Percentiles rank a stretch among this genome's conserved stretches.
phyloP scores from a whole-genome alignment of 1,140 invertebrate genomes.

The Eueides isabella region DNA sequence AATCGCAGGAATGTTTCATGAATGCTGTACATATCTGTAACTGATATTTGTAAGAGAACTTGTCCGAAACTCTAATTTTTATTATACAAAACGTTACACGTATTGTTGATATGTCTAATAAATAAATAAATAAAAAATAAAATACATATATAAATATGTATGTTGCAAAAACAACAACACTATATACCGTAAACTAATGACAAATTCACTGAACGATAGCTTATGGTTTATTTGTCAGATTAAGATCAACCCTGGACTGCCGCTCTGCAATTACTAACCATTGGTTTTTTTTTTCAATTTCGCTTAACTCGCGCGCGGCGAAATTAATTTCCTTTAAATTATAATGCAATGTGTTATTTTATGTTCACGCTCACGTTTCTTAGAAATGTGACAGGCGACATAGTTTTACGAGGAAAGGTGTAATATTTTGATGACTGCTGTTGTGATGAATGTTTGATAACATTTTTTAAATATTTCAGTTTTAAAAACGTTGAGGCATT shows the following conservation, averaged over 20 bases:
- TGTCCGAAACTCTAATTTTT: too few relatives aligned
- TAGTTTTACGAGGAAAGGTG: slow-evolving; percentile 30
- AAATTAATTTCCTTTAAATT: slow-evolving; percentile 42
- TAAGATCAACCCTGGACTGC: slow-evolving; percentile 36
- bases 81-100: too few relatives aligned
- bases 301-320: slow-evolving; percentile 30
- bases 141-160: not conserved
- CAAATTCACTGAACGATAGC: slow-evolving; percentile 40
- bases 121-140: too few relatives aligned
- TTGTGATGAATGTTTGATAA: slow-evolving; percentile 2
- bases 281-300: slow-evolving; percentile 38
- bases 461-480: not conserved
- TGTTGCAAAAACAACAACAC: not conserved
- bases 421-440: slow-evolving; percentile 20
- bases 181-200: slow-evolving; percentile 22
- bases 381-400: slow-evolving; percentile 33
- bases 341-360: slow-evolving; percentile 41
- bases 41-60: too few relatives aligned
- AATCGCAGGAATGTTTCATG: too few relatives aligned
- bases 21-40: too few relatives aligned
- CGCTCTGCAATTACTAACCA: slow-evolving; percentile 35
- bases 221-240: slow-evolving; percentile 41
- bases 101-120: too few relatives aligned
- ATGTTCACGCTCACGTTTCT: slow-evolving; percentile 32
- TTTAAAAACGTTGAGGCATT: not conserved